Percentiles rank a stretch among this genome's conserved stretches.
These are phyloP conservation scores for Nomada ferruginata DNA, from an alignment of 2,888 invertebrate genomes.

Conservation along the genomic window DNA sequence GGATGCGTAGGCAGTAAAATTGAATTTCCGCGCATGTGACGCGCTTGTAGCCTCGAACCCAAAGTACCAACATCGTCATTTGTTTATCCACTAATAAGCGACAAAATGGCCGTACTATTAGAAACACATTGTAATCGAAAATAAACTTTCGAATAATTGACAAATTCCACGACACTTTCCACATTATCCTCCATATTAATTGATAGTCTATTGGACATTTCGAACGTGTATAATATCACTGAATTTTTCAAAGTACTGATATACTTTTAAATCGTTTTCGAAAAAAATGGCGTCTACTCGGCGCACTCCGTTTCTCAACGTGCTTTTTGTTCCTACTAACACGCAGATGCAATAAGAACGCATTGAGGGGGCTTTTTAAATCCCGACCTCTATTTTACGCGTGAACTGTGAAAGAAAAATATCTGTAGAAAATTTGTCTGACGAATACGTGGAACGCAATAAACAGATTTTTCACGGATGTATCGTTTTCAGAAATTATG, in stretches of 20 bases:
- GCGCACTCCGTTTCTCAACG: conserved; percentile 26
- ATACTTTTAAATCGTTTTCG: conserved; percentile 46
- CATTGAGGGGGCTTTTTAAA: background rate
- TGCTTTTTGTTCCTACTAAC: conserved; percentile 23
- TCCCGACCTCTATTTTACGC: background rate
- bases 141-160: conserved; percentile 53
- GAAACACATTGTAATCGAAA: conserved; percentile 58
- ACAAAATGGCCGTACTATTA: conserved; percentile 78
- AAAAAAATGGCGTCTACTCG: conserved; percentile 64
- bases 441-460: conserved; percentile 32
- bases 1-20: conserved; percentile 56
- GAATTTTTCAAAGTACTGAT: background rate
- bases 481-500: conserved; percentile 6
- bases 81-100: conserved; percentile 80
- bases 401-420: background rate
- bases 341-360: background rate
- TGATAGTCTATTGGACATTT: conserved; percentile 16
- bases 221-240: conserved; percentile 4
- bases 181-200: background rate
- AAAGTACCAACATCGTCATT: conserved; percentile 74
- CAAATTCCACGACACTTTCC: background rate
- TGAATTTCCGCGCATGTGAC: conserved; percentile 72
- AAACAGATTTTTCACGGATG: conserved; percentile 47
- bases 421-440: conserved; percentile 1
- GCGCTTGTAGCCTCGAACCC: conserved; percentile 74